A percentile compares a stretch with the other conserved stretches of the same genome.
Evolutionary conservation across 2,888 invertebrate species (phyloP).

Genomic region (Ernsta delagoae): DNA sequence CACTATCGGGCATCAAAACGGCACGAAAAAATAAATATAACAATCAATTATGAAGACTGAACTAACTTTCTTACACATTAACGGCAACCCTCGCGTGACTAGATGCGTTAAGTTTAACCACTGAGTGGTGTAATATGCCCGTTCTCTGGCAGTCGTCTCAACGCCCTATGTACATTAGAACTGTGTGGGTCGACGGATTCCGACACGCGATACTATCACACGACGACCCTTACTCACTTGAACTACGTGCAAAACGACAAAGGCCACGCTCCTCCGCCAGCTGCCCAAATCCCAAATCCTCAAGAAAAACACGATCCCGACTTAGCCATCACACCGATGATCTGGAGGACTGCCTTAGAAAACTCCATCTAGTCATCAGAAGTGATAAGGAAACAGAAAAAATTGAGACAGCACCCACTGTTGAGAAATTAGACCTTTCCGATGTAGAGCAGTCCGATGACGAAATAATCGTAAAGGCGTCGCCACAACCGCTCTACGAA

Average conservation of each 20-base stretch:
- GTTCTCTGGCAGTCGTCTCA: constrained; percentile 87
- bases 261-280: constrained; percentile 71
- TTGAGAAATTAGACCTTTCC: constrained; percentile 65
- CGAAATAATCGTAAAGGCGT: constrained; percentile 59
- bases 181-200: constrained; percentile 89
- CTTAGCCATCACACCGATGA: constrained; percentile 60
- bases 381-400: constrained; percentile 54
- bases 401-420: constrained; percentile 50
- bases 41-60: constrained; percentile 67
- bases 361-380: constrained; percentile 66
- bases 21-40: constrained; percentile 34
- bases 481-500: constrained; percentile 61
- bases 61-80: constrained; percentile 54
- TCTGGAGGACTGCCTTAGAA: constrained; percentile 56
- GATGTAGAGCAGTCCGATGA: constrained; percentile 67
- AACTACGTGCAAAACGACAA: constrained; percentile 55
- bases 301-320: constrained; percentile 50
- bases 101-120: constrained; percentile 47
- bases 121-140: constrained; percentile 71
- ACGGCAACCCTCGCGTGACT: constrained; percentile 59
- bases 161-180: constrained; percentile 85
- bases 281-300: constrained; percentile 47
- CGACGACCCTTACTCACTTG: constrained; percentile 83
- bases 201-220: constrained; percentile 88
- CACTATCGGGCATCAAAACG: constrained; percentile 49